Conservation (phyloP, 2,888 invertebrate species). For the Spialia ferax region DNA sequence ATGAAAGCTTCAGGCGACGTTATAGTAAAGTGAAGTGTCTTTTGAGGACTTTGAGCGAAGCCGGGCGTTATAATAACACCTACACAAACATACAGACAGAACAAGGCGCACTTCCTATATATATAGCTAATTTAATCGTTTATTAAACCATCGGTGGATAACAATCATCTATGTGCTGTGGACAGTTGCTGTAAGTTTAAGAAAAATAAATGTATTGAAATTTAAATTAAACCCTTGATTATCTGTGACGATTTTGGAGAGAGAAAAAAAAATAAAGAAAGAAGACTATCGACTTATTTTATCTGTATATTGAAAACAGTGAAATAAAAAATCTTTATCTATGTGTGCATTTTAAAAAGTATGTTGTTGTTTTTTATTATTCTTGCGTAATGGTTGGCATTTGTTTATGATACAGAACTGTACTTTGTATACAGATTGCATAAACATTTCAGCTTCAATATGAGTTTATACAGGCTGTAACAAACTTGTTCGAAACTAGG, state of each 20-base stretch:
- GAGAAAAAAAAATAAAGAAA: slow-evolving; percentile 3
- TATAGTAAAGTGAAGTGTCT: slow-evolving; percentile 82
- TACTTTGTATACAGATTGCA: slow-evolving; percentile 1
- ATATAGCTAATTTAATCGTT: slow-evolving; percentile 31
- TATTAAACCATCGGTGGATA: slow-evolving; percentile 25
- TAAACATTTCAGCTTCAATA: background rate
- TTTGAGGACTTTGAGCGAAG: slow-evolving; percentile 79
- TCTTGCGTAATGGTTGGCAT: background rate
- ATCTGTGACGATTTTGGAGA: slow-evolving; percentile 32
- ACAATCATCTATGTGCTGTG: slow-evolving; percentile 11
- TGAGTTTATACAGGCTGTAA: slow-evolving; percentile 41
- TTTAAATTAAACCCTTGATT: slow-evolving; percentile 21
- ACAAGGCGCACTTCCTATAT: slow-evolving; percentile 57
- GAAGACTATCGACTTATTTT: slow-evolving; percentile 1
- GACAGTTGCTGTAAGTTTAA: slow-evolving; percentile 48
- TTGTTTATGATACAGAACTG: background rate
- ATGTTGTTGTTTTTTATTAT: background rate
- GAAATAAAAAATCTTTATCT: slow-evolving; percentile 17
- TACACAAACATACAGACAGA: slow-evolving; percentile 58
- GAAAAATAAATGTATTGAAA: slow-evolving; percentile 28
- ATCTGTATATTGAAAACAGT: slow-evolving; percentile 2
- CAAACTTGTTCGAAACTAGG: background rate
- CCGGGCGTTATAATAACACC: slow-evolving; percentile 69
- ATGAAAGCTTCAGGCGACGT: slow-evolving; percentile 61
- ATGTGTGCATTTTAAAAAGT: slow-evolving; percentile 14